Conservation (phyloP, 1,140 invertebrate species). For the Pemphigus obesinymphae region DNA sequence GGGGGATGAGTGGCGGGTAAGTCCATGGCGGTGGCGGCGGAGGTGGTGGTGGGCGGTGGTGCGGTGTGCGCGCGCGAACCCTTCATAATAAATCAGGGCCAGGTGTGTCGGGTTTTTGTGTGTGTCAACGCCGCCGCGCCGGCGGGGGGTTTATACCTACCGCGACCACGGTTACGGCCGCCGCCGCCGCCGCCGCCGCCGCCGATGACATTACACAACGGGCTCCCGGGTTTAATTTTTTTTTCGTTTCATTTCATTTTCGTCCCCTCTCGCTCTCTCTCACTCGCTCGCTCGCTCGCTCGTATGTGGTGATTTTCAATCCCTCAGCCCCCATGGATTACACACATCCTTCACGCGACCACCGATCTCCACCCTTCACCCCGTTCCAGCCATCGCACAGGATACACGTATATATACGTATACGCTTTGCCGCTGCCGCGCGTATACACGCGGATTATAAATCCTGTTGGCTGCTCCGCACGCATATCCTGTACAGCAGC, state of each 20-base stretch:
- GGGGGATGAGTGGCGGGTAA: background rate
- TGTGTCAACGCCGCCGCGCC: conserved; percentile 37
- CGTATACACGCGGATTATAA: conserved; percentile 22
- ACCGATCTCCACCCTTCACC: background rate
- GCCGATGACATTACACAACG: conserved; percentile 38
- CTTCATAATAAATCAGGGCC: conserved; percentile 41
- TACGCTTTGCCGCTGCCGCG: background rate
- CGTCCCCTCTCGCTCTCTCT: background rate
- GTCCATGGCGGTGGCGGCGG: background rate
- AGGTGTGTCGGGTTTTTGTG: conserved; percentile 39
- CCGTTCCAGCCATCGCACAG: background rate
- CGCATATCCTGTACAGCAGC: conserved; percentile 3
- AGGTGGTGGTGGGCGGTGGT: background rate
- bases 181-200: background rate
- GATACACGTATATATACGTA: no score
- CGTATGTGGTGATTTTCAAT: conserved; percentile 26
- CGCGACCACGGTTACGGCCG: no score
- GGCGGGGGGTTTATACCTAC: conserved; percentile 33
- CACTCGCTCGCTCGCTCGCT: background rate
- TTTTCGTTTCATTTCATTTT: background rate
- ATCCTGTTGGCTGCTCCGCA: no score
- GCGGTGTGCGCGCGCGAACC: conserved; percentile 18
- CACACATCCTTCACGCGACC: background rate
- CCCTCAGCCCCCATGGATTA: background rate
- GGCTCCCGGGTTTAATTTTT: conserved; percentile 33